Percentiles rank a stretch among this genome's conserved stretches.
phyloP scores from a whole-genome alignment of 2,113 vertebrate species.

The Calonectris borealis region DNA sequence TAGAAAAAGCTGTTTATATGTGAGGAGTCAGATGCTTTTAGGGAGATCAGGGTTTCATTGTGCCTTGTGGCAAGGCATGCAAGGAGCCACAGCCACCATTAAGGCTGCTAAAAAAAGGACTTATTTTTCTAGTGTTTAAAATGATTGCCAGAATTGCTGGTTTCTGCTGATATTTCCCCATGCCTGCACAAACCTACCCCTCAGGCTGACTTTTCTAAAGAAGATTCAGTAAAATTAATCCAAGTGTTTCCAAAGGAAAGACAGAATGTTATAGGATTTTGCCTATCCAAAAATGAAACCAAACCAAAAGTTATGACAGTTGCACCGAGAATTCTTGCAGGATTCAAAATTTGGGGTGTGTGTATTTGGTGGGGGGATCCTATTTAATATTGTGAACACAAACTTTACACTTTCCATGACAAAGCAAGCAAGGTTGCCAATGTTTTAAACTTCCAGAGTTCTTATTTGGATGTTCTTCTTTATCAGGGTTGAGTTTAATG shows the following conservation, averaged over 20 bases:
- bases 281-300: neutral
- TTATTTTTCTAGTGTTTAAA: neutral
- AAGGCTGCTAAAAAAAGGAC: neutral
- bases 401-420: neutral
- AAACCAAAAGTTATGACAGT: neutral
- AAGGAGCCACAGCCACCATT: neutral
- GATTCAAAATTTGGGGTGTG: rapidly evolving
- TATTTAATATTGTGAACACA: neutral
- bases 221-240: neutral
- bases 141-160: neutral
- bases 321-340: neutral
- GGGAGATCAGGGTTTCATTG: neutral
- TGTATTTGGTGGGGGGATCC: neutral
- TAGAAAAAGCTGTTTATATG: neutral
- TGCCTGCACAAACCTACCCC: neutral
- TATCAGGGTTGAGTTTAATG: neutral
- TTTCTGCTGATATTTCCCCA: neutral
- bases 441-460: neutral
- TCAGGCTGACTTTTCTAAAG: neutral
- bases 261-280: neutral
- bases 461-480: neutral
- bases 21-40: neutral
- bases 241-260: neutral
- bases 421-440: neutral
- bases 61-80: neutral